Percentiles rank a stretch among this genome's conserved stretches.
phyloP scores from a whole-genome alignment of 2,797 vertebrate genomes.

The Lutjanus campechanus region DNA sequence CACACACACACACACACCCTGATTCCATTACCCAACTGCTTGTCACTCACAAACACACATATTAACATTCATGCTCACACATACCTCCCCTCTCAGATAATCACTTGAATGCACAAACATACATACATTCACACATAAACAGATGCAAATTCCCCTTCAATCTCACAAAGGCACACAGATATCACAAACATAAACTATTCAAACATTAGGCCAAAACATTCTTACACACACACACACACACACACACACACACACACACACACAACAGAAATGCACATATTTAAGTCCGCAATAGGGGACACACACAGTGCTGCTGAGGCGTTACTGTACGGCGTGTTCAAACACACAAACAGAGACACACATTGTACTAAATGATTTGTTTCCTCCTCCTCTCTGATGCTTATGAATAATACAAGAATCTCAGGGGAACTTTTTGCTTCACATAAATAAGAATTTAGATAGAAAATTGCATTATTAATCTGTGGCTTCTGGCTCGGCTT shows the following conservation, averaged over 20 bases:
- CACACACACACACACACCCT: constrained; percentile 48
- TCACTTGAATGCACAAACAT: constrained; percentile 78
- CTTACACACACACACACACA: constrained; percentile 43
- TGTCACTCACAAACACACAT: constrained; percentile 78
- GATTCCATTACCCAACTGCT: constrained; percentile 69
- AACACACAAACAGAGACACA: constrained; percentile 59
- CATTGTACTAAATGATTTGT: constrained; percentile 80
- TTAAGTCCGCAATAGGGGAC: constrained; percentile 47
- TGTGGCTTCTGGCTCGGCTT: constrained; percentile 59
- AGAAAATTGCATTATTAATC: constrained; percentile 85
- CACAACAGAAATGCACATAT: constrained; percentile 54
- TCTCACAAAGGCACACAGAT: constrained; percentile 61
- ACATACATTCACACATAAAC: constrained; percentile 73
- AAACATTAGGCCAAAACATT: constrained; percentile 61
- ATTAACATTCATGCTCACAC: constrained; percentile 79
- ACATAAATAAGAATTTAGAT: constrained; percentile 85
- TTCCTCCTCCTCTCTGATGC: constrained; percentile 71
- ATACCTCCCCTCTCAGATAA: constrained; percentile 70
- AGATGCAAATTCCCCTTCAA: constrained; percentile 78
- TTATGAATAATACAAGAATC: constrained; percentile 83
- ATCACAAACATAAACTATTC: constrained; percentile 71
- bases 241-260: constrained; percentile 39
- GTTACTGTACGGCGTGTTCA: constrained; percentile 54
- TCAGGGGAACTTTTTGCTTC: constrained; percentile 81
- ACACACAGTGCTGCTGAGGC: constrained; percentile 18